phyloP scores from a whole-genome alignment of 2,113 vertebrate genomes.

The Colossoma macropomum region DNA sequence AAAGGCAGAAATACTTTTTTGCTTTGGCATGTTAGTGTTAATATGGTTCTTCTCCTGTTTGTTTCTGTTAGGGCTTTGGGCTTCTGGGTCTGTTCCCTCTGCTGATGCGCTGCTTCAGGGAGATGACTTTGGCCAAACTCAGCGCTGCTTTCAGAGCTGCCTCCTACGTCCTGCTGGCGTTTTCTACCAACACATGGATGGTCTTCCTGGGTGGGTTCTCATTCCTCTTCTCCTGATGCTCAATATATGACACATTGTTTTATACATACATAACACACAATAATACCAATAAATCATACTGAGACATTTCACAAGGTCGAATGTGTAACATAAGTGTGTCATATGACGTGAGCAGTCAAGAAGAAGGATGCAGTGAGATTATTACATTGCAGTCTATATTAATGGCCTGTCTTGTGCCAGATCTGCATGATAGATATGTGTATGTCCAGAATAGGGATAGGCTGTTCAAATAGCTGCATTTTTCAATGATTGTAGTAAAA shows the following conservation, averaged over 20 bases:
- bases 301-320: background rate
- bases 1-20: background rate
- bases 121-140: slow-evolving; percentile 65
- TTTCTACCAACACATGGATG: slow-evolving; percentile 69
- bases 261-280: background rate
- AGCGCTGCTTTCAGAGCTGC: slow-evolving; percentile 51
- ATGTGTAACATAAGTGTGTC: background rate
- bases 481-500: no score
- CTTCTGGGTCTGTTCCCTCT: slow-evolving; percentile 64
- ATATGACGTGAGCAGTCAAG: background rate
- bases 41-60: background rate
- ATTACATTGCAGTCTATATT: background rate
- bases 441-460: background rate
- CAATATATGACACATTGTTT: background rate
- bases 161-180: slow-evolving; percentile 57
- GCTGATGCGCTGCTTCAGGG: slow-evolving; percentile 56
- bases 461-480: background rate
- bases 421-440: no score
- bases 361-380: background rate
- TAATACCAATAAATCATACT: background rate
- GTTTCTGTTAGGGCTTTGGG: slow-evolving; percentile 55
- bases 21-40: background rate
- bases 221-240: background rate
- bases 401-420: background rate
- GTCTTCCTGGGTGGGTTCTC: slow-evolving; percentile 62